Percentiles rank a stretch among this genome's conserved stretches.
These are phyloP conservation scores for Syrmaticus mikado DNA, from an alignment of 2,113 vertebrate species.

Conservation along the genomic window DNA sequence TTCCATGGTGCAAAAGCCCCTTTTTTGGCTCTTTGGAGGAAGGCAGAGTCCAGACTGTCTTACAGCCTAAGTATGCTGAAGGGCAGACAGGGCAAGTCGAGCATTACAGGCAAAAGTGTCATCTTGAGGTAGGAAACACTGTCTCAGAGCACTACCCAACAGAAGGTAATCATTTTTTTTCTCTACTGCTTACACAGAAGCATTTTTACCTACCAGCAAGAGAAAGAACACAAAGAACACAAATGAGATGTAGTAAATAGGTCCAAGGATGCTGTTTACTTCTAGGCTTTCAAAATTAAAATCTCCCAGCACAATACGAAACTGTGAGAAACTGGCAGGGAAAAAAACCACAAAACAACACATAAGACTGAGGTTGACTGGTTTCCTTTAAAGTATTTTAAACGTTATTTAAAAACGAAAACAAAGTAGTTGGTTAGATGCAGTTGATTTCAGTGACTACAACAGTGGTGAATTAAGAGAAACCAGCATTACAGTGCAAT, in stretches of 20 bases:
- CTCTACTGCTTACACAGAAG: neutral
- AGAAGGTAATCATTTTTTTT: neutral
- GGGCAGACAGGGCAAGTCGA: neutral
- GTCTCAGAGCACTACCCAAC: accelerated
- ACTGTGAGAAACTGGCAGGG: constrained; percentile 76
- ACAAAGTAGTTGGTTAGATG: no score
- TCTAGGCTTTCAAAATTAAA: constrained; percentile 77
- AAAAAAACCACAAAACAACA: neutral
- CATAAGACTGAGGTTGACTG: neutral
- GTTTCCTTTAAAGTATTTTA: neutral
- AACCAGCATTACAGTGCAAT: neutral
- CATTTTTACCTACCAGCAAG: constrained; percentile 72
- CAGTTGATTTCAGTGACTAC: neutral
- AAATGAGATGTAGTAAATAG: constrained; percentile 81
- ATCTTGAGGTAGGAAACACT: neutral
- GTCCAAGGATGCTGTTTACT: constrained; percentile 72
- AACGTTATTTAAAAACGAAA: neutral
- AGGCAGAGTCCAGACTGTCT: neutral
- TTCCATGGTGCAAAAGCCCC: neutral
- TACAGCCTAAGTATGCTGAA: neutral
- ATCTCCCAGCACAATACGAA: constrained; percentile 80
- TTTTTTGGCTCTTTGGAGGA: neutral
- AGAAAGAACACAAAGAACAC: constrained; percentile 80
- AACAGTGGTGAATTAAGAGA: neutral
- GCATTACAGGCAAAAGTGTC: neutral